These are phyloP conservation scores for Zosterops japonicus DNA, from an alignment of 2,113 vertebrate species.

Conservation along the genomic window DNA sequence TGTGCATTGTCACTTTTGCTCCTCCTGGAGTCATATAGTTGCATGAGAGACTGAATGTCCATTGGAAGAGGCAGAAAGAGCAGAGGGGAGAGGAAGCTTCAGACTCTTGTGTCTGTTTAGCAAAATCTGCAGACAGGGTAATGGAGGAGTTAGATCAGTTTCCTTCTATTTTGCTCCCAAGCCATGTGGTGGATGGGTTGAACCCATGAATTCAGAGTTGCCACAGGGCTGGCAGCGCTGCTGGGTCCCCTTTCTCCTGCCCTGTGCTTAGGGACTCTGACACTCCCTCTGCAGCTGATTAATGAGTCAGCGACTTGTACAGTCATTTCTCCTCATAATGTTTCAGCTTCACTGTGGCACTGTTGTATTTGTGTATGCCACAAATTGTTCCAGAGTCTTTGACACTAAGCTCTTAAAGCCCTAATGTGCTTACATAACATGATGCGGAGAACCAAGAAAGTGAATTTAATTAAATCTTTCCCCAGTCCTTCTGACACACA, in stretches of 20 bases:
- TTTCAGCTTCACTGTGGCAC: neutral
- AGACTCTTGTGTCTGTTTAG: neutral
- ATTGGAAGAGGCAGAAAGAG: neutral
- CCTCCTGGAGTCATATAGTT: neutral
- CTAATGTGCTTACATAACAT: conserved; percentile 42
- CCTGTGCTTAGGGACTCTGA: neutral
- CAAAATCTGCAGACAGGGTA: neutral
- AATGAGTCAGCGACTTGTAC: conserved; percentile 7
- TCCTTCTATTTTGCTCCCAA: neutral
- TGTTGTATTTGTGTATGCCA: neutral
- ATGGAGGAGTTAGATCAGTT: neutral
- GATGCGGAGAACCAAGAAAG: neutral
- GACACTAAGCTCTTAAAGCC: conserved; percentile 44
- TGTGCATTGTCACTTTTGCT: neutral
- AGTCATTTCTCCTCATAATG: neutral
- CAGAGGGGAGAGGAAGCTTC: neutral
- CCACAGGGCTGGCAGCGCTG: neutral
- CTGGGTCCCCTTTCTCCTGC: neutral
- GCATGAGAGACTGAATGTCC: neutral
- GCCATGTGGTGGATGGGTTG: fast-evolving
- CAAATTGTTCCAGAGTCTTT: neutral
- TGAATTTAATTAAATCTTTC: conserved; percentile 42
- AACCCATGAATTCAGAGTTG: neutral
- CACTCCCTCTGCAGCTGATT: neutral
- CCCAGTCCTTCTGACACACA: neutral